phyloP scores from a whole-genome alignment of 1,140 invertebrate genomes.

The Magallana ariakensis region DNA sequence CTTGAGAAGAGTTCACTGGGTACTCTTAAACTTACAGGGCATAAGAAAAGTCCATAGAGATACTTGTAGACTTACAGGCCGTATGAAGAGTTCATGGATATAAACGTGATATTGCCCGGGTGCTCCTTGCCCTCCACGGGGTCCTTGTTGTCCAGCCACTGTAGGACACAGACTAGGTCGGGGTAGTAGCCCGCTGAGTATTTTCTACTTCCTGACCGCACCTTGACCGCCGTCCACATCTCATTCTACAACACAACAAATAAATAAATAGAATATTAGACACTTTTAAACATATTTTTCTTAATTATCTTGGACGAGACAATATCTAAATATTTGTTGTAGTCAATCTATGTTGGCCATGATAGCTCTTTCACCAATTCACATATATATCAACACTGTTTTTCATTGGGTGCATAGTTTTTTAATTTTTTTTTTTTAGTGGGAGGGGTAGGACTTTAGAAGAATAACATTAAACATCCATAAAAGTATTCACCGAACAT shows the following conservation, averaged over 20 bases:
- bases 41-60: too few species aligned
- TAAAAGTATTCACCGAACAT: too few species aligned
- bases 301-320: background rate
- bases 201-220: constrained; percentile 84
- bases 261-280: background rate
- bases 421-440: too few species aligned
- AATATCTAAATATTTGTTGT: too few species aligned
- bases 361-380: too few species aligned
- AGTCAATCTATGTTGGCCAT: too few species aligned
- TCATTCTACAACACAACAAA: constrained; percentile 63
- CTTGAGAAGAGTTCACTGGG: too few species aligned
- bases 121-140: constrained; percentile 88
- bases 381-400: too few species aligned
- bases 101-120: constrained; percentile 90
- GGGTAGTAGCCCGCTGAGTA: constrained; percentile 89
- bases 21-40: too few species aligned
- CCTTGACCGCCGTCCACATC: constrained; percentile 81
- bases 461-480: too few species aligned
- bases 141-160: constrained; percentile 88
- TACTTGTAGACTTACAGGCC: constrained; percentile 90
- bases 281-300: background rate
- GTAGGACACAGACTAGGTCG: constrained; percentile 94
- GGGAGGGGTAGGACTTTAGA: too few species aligned
- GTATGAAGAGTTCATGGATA: constrained; percentile 96
- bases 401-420: too few species aligned